Evolutionary conservation across 2,888 invertebrate genomes (phyloP), one percentile per base, ranked within the genome.

Genomic region (Pseudococcus longispinus): DNA sequence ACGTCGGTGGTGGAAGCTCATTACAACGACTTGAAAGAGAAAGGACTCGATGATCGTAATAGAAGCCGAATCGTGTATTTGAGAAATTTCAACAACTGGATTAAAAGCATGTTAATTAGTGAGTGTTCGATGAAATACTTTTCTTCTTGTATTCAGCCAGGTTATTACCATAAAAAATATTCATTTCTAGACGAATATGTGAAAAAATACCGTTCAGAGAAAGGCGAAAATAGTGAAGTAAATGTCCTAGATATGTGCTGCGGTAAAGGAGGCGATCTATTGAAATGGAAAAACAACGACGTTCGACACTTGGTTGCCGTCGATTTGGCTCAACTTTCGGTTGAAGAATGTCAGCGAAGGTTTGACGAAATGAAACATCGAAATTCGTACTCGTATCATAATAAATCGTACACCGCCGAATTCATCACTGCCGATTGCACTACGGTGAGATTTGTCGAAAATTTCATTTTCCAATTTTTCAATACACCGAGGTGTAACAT

Each of bases 11-110:
- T 99, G 0, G 98, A 98, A 1, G 93, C 95, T 4, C 98, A 99
- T 91, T 99, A 99, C 91, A 99, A 99, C 91, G 93, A 94, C 85
- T 91, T 98, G 13, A 94, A 95, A 91, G 96, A 97, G 89, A 94
- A 94, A 89, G 97, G 97, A 0, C 91, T 96, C 60, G 93, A 92
- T 83, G 95, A 95, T 89, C 93, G 99, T 83, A 94, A 94, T 89
- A 94, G 96, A 90, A 98, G 98, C 37, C 94, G 97, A 37, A 99
- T 99, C 89, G 95, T 96, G 89, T 95, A 96, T 90, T 93, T 99
- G 92, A 93, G 99, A 89, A 99, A 98, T 91, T 98, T 99, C 90
- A 99, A 99, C 91, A 99, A 99, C 91, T 99, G 99, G 99, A 94
- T 98, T 18, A 99, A 99, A 92, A 96, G 97, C 91, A 96, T 97